Conservation (phyloP, 2,797 vertebrate species). For the Pantherophis vulpinus region DNA sequence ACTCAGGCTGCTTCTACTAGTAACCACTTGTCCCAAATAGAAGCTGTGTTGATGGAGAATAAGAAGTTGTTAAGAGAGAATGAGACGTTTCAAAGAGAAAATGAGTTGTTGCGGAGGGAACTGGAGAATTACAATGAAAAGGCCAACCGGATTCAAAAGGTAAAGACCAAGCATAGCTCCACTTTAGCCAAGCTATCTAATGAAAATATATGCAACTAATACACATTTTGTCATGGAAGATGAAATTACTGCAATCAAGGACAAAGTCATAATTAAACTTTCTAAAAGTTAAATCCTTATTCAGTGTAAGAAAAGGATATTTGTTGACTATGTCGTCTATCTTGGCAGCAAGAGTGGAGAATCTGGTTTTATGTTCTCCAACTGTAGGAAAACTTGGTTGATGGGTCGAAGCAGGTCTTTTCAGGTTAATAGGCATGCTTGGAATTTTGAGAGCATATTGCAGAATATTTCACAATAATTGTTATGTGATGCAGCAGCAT, state of each 20-base stretch:
- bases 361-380: not conserved
- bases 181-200: not conserved
- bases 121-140: slow-evolving; percentile 84
- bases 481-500: not conserved
- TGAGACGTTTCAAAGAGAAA: slow-evolving; percentile 79
- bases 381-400: not conserved
- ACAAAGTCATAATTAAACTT: not conserved
- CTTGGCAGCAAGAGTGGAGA: not conserved
- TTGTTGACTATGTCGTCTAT: not conserved
- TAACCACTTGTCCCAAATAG: slow-evolving; percentile 74
- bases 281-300: not conserved
- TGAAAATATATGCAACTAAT: not conserved
- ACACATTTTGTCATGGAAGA: not conserved
- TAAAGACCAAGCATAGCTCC: slow-evolving; percentile 53
- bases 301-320: not conserved
- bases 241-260: not conserved
- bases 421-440: not conserved
- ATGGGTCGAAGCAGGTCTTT: not conserved
- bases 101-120: slow-evolving; percentile 80
- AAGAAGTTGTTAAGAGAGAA: slow-evolving; percentile 85
- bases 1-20: slow-evolving; percentile 55
- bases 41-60: slow-evolving; percentile 82
- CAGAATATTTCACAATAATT: not conserved
- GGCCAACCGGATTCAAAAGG: slow-evolving; percentile 87
- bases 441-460: not conserved